Conservation (phyloP, 2,888 invertebrate species). For the Caenorhabditis uteleia region DNA sequence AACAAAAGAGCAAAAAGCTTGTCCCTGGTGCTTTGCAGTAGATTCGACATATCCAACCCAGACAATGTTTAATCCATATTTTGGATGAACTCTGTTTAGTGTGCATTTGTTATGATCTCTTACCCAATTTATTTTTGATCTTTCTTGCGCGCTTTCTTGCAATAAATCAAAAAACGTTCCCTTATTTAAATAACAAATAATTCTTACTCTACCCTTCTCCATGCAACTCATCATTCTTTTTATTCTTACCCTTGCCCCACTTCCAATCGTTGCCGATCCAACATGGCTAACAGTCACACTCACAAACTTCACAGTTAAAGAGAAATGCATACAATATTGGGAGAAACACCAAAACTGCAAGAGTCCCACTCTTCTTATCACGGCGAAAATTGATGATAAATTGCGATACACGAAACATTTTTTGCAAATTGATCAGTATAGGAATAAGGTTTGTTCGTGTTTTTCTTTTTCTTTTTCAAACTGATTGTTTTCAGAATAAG, state of each 20-base stretch:
- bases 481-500: constrained; percentile 4
- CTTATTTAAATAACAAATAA: neutral
- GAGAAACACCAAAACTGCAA: constrained; percentile 13
- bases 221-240: constrained; percentile 5
- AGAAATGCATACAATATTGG: constrained; percentile 26
- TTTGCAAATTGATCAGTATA: constrained; percentile 8
- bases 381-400: neutral
- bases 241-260: neutral
- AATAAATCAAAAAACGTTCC: constrained; percentile 1
- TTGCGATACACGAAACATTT: constrained; percentile 13
- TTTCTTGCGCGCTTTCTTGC: neutral
- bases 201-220: neutral
- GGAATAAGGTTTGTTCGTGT: constrained; percentile 8
- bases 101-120: constrained; percentile 4
- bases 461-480: neutral
- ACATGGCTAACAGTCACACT: constrained; percentile 29
- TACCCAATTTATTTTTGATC: neutral
- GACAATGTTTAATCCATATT: constrained; percentile 15
- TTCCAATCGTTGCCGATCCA: neutral
- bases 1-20: constrained; percentile 51
- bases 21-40: constrained; percentile 59
- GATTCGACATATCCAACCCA: constrained; percentile 43
- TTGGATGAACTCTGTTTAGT: neutral
- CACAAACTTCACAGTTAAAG: constrained; percentile 22
- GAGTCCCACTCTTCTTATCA: constrained; percentile 4